Base-by-base conservation (phyloP, 2,888 invertebrate genomes). In the Eumerus sabulonum region DNA sequence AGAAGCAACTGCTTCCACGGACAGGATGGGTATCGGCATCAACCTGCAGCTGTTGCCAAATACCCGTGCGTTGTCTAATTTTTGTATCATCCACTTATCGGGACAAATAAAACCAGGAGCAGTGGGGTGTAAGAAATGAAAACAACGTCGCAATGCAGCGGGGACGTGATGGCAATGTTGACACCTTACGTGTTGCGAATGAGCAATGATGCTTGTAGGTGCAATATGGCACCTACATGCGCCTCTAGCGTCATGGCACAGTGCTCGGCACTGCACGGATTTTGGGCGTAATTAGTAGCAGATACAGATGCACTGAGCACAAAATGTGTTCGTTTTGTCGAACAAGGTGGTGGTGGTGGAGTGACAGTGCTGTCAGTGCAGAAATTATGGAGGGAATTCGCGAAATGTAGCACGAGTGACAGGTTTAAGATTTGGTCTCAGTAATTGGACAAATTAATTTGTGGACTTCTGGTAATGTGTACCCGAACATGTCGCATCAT, bases 401-500 rank as follows among this genome's bases (percentile, higher is more conserved):
- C 48, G 50, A 53, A 70, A 70, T 50, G 50, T 48, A 64, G 50
- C 54, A 7, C 73, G 51, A 74, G 54, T 85, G 83, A 85, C 86
- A 87, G 86, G n/a, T 86, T 86, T 84, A 83, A 86, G 85, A 86
- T 86, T 88, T 88, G 85, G 86, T 86, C 86, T 86, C 86, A 87
- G 87, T 88, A 87, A 87, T 87, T 88, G 88, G 88, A 88, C 87
- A 87, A 86, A 88, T 87, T 88, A 87, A 87, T 87, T 87, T 86
- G 85, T 85, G 35, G 1, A 11, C 9, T 44, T 27, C 12, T 57
- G 14, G 36, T 47, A 17, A 11, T 62, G 27, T 27, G 27, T 27
- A 27, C 3, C 13, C 9, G 27, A 16, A 18, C 47, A 42, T 45
- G 48, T 57, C 18, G 57, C 47, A 35, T 54, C 53, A 70, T 70